phyloP scores from a whole-genome alignment of 2,888 invertebrate species.

The Drosophila cognata region DNA sequence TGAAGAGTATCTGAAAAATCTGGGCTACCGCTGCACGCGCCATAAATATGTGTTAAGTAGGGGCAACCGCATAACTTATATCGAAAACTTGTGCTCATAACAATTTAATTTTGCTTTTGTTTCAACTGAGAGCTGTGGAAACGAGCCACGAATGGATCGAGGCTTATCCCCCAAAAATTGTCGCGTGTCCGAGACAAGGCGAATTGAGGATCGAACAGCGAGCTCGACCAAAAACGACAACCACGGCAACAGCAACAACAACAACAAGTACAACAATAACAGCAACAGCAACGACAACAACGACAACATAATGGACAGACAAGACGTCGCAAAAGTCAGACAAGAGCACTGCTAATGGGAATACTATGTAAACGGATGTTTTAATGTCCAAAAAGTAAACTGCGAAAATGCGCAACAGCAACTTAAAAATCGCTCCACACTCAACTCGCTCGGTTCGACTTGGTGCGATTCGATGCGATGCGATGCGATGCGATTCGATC shows the following conservation, averaged over 20 bases:
- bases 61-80: constrained; percentile 67
- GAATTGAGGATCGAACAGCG: constrained; percentile 48
- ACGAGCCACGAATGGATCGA: constrained; percentile 24
- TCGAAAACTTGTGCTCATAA: constrained; percentile 79
- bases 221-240: constrained; percentile 8
- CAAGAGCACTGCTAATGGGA: constrained; percentile 82
- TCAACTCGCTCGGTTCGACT: constrained; percentile 18
- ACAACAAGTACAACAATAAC: constrained; percentile 30
- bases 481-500: constrained; percentile 52
- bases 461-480: constrained; percentile 14
- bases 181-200: constrained; percentile 77
- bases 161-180: constrained; percentile 64
- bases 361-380: constrained; percentile 83
- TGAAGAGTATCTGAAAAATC: constrained; percentile 71
- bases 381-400: constrained; percentile 82
- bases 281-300: constrained; percentile 9
- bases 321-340: constrained; percentile 64
- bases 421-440: constrained; percentile 63
- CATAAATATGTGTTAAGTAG: constrained; percentile 80
- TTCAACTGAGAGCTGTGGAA: constrained; percentile 40
- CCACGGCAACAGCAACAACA: constrained; percentile 6
- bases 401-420: constrained; percentile 71
- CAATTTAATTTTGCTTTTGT: constrained; percentile 80
- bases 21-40: constrained; percentile 79
- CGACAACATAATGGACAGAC: constrained; percentile 54